phyloP scores from a whole-genome alignment of 2,888 invertebrate genomes.

The Deroplatys truncata region DNA sequence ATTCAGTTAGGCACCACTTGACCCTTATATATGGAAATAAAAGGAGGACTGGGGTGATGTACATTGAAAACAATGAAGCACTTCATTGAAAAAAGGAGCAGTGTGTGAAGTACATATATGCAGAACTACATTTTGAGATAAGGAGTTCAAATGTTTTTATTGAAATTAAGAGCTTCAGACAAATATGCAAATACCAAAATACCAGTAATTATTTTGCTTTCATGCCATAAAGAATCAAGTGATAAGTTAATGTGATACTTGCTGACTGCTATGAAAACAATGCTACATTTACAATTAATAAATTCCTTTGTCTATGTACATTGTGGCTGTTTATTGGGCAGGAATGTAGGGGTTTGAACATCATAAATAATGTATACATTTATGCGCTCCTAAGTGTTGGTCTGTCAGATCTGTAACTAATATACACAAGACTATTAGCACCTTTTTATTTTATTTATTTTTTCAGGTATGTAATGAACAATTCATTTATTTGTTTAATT shows the following conservation, averaged over 20 bases:
- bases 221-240: neutral
- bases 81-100: neutral
- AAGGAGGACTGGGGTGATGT: neutral
- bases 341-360: neutral
- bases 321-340: neutral
- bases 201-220: neutral
- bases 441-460: neutral
- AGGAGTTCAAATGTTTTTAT: neutral
- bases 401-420: neutral
- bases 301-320: neutral
- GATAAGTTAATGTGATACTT: neutral
- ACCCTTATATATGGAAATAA: neutral
- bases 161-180: neutral
- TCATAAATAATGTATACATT: neutral
- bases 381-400: neutral
- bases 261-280: neutral
- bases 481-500: neutral
- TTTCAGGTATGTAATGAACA: neutral
- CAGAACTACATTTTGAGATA: neutral
- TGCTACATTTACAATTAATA: neutral
- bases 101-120: neutral
- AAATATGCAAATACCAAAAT: neutral
- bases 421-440: neutral
- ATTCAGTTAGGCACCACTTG: neutral
- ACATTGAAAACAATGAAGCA: neutral